Percentiles rank a stretch among this genome's conserved stretches.
Evolutionary conservation across 1,140 invertebrate species (phyloP).

Genomic region (Venturia canescens): DNA sequence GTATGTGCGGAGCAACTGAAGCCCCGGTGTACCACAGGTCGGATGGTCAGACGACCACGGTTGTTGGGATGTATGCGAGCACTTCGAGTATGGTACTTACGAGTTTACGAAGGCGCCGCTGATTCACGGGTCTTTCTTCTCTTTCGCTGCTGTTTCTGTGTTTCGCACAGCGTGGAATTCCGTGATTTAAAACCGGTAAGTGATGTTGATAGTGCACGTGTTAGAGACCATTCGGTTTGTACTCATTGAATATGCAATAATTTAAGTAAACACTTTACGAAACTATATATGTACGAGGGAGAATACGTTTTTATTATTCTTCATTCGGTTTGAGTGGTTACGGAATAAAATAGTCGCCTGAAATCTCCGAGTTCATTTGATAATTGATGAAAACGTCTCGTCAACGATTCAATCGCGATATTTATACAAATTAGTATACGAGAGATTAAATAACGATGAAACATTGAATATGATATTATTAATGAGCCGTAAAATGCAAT

Average conservation of each 20-base stretch:
- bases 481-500: no score
- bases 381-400: no score
- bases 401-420: no score
- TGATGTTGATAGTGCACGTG: background rate
- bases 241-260: background rate
- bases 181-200: background rate
- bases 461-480: no score
- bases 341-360: no score
- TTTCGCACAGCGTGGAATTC: conserved; percentile 1
- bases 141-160: background rate
- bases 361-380: no score
- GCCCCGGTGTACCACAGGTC: conserved; percentile 70
- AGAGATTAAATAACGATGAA: no score
- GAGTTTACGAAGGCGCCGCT: conserved; percentile 20
- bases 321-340: no score
- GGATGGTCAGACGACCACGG: conserved; percentile 60
- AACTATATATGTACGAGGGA: no score
- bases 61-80: conserved; percentile 26
- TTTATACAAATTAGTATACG: no score
- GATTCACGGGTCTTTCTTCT: conserved; percentile 27
- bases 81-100: conserved; percentile 26
- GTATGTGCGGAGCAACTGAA: conserved; percentile 39
- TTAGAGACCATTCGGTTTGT: background rate
- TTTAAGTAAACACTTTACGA: no score
- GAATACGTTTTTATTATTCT: no score